Conservation (phyloP, 1,140 invertebrate genomes). For the Coenobita brevimanus region DNA sequence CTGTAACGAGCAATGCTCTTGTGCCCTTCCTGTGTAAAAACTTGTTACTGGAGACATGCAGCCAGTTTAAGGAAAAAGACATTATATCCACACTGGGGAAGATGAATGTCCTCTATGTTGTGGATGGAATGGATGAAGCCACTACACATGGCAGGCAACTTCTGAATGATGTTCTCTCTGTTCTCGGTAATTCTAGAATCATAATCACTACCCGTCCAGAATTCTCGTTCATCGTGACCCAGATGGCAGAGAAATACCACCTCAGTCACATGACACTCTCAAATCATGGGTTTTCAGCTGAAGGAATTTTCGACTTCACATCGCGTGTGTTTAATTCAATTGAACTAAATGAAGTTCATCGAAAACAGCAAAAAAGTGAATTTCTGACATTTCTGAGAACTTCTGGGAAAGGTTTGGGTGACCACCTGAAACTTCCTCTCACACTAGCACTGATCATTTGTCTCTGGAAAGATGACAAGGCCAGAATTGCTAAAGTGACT, state of each 20-base stretch:
- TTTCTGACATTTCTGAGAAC: slow-evolving; percentile 28
- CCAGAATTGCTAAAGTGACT: slow-evolving; percentile 21
- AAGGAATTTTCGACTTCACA: slow-evolving; percentile 15
- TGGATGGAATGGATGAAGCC: slow-evolving; percentile 55
- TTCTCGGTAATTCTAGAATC: not conserved
- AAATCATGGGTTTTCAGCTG: slow-evolving; percentile 27
- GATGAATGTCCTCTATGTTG: slow-evolving; percentile 32
- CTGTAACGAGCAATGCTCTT: slow-evolving; percentile 16
- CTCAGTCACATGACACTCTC: slow-evolving; percentile 22
- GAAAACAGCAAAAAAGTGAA: slow-evolving; percentile 3
- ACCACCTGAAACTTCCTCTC: slow-evolving; percentile 42
- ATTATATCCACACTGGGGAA: slow-evolving; percentile 24
- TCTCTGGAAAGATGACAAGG: slow-evolving; percentile 35
- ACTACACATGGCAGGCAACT: slow-evolving; percentile 4
- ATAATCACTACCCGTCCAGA: slow-evolving; percentile 50
- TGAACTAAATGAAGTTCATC: not conserved
- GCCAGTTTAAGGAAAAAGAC: slow-evolving; percentile 41
- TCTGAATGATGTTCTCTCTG: slow-evolving; percentile 33
- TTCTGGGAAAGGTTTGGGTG: not conserved
- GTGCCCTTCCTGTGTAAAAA: slow-evolving; percentile 6
- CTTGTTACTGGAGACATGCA: slow-evolving; percentile 38
- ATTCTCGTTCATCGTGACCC: not conserved
- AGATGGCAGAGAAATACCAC: slow-evolving; percentile 2
- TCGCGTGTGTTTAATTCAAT: not conserved
- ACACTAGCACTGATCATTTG: slow-evolving; percentile 38